Evolutionary conservation across 2,797 vertebrate genomes (phyloP).

Genomic region (Champsocephalus esox): DNA sequence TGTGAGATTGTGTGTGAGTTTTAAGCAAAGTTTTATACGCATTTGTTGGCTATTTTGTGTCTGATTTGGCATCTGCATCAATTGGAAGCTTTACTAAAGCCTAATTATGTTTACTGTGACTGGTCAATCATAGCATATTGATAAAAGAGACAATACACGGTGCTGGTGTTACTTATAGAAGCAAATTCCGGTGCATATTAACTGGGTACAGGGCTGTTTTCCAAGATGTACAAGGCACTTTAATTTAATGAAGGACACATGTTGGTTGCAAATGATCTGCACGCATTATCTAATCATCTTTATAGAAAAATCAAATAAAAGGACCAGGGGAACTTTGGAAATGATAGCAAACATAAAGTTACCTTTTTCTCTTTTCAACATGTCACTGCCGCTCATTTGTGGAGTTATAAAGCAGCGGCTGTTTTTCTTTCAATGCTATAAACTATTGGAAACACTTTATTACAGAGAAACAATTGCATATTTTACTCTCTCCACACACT

Average conservation of each 20-base stretch:
- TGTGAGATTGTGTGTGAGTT: conserved; percentile 40
- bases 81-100: background rate
- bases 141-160: background rate
- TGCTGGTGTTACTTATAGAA: background rate
- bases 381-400: conserved; percentile 63
- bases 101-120: background rate
- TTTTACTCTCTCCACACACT: conserved; percentile 53
- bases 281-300: conserved; percentile 21
- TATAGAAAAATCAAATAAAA: conserved; percentile 28
- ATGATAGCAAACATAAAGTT: conserved; percentile 28
- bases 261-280: conserved; percentile 11
- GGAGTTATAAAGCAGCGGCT: conserved; percentile 44
- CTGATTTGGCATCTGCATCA: background rate
- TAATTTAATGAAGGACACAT: conserved; percentile 17
- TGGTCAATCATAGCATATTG: conserved; percentile 13
- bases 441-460: conserved; percentile 48
- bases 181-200: conserved; percentile 9
- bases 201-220: conserved; percentile 15
- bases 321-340: conserved; percentile 11
- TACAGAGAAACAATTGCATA: conserved; percentile 48
- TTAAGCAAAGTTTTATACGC: conserved; percentile 29
- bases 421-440: conserved; percentile 50
- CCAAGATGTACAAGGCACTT: conserved; percentile 10
- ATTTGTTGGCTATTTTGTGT: conserved; percentile 21
- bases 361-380: conserved; percentile 42